Percentiles rank a stretch among this genome's conserved stretches.
Evolutionary conservation across 2,888 invertebrate species (phyloP).

Genomic region (Junonia oenone): DNA sequence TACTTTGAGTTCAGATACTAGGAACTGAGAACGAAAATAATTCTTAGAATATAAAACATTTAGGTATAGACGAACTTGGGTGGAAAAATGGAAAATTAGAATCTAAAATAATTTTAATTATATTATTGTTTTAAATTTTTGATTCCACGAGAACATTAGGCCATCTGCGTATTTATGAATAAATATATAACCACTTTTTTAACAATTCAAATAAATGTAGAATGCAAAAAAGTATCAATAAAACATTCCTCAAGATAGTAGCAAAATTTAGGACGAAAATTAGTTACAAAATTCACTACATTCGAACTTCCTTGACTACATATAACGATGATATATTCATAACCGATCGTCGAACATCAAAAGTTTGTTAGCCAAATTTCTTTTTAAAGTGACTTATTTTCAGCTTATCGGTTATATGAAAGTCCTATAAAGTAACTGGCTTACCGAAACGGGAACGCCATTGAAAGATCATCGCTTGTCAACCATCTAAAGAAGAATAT

Average conservation of each 20-base stretch:
- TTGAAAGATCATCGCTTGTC: conserved; percentile 48
- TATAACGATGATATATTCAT: background rate
- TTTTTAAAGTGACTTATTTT: conserved; percentile 14
- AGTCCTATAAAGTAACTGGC: conserved; percentile 24
- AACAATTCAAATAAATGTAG: too few relatives aligned
- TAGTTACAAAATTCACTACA: background rate
- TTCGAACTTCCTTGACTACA: background rate
- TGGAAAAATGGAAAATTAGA: too few relatives aligned
- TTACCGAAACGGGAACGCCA: conserved; percentile 15
- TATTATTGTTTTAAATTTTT: too few relatives aligned
- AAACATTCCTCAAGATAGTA: too few relatives aligned
- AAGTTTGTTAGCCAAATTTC: background rate
- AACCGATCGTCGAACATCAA: background rate
- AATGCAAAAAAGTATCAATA: too few relatives aligned
- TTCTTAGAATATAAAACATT: too few relatives aligned
- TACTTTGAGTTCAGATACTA: too few relatives aligned
- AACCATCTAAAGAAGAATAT: conserved; percentile 43
- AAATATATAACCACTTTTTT: too few relatives aligned
- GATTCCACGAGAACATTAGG: too few relatives aligned
- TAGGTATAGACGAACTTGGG: too few relatives aligned
- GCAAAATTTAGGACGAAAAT: background rate
- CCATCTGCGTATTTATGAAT: too few relatives aligned
- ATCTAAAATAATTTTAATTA: background rate
- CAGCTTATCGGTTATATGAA: conserved; percentile 18
- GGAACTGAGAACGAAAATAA: too few relatives aligned